These are phyloP conservation scores for Catharus bicknelli DNA, from an alignment of 2,113 vertebrate genomes.

Conservation along the genomic window DNA sequence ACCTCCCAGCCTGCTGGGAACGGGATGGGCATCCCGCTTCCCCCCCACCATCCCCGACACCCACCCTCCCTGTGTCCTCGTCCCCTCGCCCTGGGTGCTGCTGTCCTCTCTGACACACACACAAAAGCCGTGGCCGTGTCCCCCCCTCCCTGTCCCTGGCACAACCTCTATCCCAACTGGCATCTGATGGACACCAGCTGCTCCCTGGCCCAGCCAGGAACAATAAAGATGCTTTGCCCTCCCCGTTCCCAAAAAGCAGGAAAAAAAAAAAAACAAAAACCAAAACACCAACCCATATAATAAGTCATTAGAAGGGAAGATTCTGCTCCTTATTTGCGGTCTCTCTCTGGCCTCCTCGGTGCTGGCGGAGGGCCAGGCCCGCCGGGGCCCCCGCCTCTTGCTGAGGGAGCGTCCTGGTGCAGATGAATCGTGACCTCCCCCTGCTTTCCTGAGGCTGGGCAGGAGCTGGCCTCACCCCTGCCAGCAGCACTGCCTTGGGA, in stretches of 20 bases:
- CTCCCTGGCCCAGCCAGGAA: conserved; percentile 45
- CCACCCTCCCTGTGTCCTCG: not conserved
- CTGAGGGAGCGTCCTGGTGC: conserved; percentile 8
- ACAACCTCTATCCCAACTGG: conserved; percentile 50
- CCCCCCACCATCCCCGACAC: not conserved
- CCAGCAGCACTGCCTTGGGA: not conserved
- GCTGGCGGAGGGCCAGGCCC: conserved; percentile 41
- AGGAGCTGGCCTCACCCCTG: not conserved
- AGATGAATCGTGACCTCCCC: not conserved
- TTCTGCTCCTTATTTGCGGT: conserved; percentile 69
- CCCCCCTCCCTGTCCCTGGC: conserved; percentile 32
- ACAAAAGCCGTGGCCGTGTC: not conserved
- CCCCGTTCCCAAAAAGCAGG: conserved; percentile 33
- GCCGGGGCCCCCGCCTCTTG: conserved; percentile 18
- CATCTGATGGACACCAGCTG: conserved; percentile 68
- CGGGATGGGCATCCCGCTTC: not conserved
- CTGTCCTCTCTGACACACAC: conserved; percentile 16
- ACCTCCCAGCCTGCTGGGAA: conserved; percentile 64
- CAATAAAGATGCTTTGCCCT: conserved; percentile 43
- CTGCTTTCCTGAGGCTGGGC: not conserved
- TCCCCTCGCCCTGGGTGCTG: not conserved
- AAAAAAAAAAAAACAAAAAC: not conserved
- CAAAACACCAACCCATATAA: conserved; percentile 60
- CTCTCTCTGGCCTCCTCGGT: conserved; percentile 32
- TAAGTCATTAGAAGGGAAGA: conserved; percentile 69